Conservation (phyloP, 2,888 invertebrate species). For the Hypercompe scribonia region DNA sequence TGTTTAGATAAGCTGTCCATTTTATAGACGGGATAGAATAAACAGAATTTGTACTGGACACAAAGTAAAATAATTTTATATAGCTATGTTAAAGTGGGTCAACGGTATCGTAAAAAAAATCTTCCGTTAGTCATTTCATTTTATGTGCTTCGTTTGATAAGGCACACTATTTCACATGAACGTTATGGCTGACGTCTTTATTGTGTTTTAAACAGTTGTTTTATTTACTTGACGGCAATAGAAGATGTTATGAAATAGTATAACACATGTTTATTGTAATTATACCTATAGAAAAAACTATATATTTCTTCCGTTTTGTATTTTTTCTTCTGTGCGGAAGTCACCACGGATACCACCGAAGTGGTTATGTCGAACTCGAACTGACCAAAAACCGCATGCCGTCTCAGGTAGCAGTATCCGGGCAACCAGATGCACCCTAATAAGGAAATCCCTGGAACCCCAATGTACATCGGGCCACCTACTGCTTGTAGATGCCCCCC, state of each 20-base stretch:
- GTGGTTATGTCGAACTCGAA: no score
- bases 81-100: slow-evolving; percentile 45
- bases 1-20: not conserved
- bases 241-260: not conserved
- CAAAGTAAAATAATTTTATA: slow-evolving; percentile 44
- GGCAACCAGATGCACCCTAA: no score
- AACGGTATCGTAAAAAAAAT: slow-evolving; percentile 56
- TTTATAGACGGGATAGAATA: slow-evolving; percentile 22
- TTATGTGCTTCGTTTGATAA: slow-evolving; percentile 48
- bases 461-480: no score
- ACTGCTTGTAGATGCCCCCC: no score
- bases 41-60: slow-evolving; percentile 39
- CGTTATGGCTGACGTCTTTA: slow-evolving; percentile 1
- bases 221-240: not conserved
- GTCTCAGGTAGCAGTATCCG: no score
- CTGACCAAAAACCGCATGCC: no score
- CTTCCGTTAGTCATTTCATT: slow-evolving; percentile 49
- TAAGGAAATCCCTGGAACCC: no score
- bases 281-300: no score
- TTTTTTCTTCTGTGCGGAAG: no score
- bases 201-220: not conserved
- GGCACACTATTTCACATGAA: slow-evolving; percentile 13
- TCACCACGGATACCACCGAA: no score
- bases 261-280: not conserved
- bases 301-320: no score